Evolutionary conservation across 2,888 invertebrate genomes (phyloP).

Genomic region (Cantharis lateralis): DNA sequence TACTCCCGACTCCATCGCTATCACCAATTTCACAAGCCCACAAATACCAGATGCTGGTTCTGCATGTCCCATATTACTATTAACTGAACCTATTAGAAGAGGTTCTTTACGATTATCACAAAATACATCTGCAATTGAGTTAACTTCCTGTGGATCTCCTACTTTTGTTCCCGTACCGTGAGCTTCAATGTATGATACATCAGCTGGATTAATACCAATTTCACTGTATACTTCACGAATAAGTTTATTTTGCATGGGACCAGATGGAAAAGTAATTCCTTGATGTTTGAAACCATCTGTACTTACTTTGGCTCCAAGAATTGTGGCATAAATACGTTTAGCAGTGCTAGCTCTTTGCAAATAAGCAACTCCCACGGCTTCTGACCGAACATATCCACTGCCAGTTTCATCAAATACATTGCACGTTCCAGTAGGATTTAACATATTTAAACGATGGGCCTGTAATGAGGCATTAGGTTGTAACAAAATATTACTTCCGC

Average conservation of each 20-base stretch:
- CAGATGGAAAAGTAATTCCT: conserved; percentile 86
- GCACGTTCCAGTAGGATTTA: conserved; percentile 85
- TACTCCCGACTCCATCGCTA: conserved; percentile 89
- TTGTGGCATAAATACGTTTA: conserved; percentile 81
- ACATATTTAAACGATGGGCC: conserved; percentile 92
- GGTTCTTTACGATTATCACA: conserved; percentile 81
- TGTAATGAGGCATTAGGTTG: conserved; percentile 92
- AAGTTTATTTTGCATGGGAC: conserved; percentile 77
- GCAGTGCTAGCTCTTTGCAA: conserved; percentile 80
- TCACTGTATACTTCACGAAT: conserved; percentile 88
- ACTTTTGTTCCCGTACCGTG: conserved; percentile 98
- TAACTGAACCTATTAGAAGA: conserved; percentile 91
- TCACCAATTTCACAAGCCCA: conserved; percentile 86
- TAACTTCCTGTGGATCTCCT: conserved; percentile 97
- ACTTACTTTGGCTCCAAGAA: conserved; percentile 88
- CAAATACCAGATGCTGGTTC: conserved; percentile 93
- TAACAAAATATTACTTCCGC: conserved; percentile 85
- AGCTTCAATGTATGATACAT: conserved; percentile 92
- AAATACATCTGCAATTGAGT: conserved; percentile 90
- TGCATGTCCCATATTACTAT: conserved; percentile 98
- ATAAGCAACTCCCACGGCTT: conserved; percentile 81
- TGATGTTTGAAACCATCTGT: conserved; percentile 91
- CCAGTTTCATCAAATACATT: conserved; percentile 93
- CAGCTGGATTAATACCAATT: conserved; percentile 77
- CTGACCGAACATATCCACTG: conserved; percentile 90